These are phyloP conservation scores for Pilophorus perplexus DNA, from an alignment of 2,888 invertebrate species.

Conservation along the genomic window DNA sequence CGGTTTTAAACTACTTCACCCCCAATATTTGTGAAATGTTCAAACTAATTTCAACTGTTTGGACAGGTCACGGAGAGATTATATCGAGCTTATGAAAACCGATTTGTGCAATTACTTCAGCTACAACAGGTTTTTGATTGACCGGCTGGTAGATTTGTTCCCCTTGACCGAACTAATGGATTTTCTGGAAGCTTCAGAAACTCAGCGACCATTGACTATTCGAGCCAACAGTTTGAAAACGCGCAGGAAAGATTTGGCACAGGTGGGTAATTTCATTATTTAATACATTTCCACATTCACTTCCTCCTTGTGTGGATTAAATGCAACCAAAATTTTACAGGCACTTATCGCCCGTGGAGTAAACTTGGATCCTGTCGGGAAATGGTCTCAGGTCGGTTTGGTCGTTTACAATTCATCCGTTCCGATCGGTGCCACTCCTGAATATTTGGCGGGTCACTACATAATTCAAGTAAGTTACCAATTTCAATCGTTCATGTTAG, in stretches of 20 bases:
- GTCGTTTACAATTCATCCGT: constrained; percentile 95
- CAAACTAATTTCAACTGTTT: not conserved
- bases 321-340: too few species aligned
- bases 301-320: not conserved
- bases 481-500: not conserved
- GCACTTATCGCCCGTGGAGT: constrained; percentile 94
- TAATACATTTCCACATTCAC: not conserved
- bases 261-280: constrained; percentile 51
- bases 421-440: constrained; percentile 96
- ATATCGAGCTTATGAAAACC: constrained; percentile 70
- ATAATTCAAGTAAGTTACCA: constrained; percentile 59
- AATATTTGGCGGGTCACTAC: constrained; percentile 97
- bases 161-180: constrained; percentile 82
- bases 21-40: not conserved
- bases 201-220: constrained; percentile 90
- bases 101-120: constrained; percentile 94
- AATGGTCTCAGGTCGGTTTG: constrained; percentile 98
- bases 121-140: constrained; percentile 95
- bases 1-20: not conserved
- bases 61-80: constrained; percentile 72
- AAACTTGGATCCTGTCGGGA: constrained; percentile 95
- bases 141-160: constrained; percentile 85
- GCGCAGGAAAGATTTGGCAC: constrained; percentile 86
- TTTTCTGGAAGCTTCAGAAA: constrained; percentile 94
- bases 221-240: constrained; percentile 94